A percentile compares a stretch with the other conserved stretches of the same genome.
These are phyloP conservation scores for Caloenas nicobarica DNA, from an alignment of 2,113 vertebrate genomes.

Conservation along the genomic window DNA sequence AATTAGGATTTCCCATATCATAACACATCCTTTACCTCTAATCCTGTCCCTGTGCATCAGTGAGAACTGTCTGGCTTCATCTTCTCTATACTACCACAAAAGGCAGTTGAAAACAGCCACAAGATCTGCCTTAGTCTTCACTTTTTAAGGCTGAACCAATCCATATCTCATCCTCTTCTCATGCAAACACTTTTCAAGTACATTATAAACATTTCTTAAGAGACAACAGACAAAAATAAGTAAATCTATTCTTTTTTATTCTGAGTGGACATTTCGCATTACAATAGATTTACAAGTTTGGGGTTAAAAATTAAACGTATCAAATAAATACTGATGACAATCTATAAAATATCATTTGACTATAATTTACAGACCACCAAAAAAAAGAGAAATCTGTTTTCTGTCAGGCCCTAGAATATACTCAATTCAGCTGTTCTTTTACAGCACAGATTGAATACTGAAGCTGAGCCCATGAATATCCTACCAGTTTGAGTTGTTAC, in stretches of 20 bases:
- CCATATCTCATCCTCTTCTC: neutral
- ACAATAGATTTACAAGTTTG: neutral
- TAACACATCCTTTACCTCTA: neutral
- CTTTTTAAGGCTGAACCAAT: neutral
- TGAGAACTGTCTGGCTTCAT: neutral
- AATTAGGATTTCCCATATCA: neutral
- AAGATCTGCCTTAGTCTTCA: neutral
- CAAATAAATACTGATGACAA: neutral
- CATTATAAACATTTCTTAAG: neutral
- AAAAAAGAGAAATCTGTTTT: neutral
- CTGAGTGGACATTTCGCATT: neutral
- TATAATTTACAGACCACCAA: neutral
- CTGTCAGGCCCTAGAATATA: neutral
- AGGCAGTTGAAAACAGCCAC: neutral
- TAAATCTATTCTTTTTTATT: neutral
- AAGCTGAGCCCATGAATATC: neutral
- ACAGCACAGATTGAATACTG: neutral
- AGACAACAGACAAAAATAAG: neutral
- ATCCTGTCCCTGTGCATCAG: neutral
- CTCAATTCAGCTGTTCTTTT: neutral
- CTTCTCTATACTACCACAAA: neutral
- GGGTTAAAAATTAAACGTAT: neutral
- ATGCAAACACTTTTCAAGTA: neutral
- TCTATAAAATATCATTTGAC: neutral
- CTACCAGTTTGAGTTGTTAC: neutral